These are phyloP conservation scores for Ceratoteleas bidentatus DNA, from an alignment of 1,140 invertebrate species.

Conservation along the genomic window DNA sequence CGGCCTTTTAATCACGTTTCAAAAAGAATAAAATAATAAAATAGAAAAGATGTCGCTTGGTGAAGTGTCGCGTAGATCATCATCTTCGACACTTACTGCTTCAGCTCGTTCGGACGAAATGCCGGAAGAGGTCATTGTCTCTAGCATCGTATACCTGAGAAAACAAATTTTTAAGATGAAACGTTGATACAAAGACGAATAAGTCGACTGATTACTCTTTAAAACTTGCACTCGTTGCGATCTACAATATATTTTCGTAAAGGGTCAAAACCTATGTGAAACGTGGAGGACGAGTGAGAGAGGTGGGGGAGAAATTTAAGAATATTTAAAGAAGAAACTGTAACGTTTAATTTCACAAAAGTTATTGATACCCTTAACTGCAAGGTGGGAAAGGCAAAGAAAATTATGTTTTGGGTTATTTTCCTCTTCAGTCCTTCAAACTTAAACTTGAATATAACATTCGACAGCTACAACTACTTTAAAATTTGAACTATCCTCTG, in stretches of 20 bases:
- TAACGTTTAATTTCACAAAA: too few relatives aligned
- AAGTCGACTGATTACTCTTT: constrained; percentile 46
- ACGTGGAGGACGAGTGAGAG: constrained; percentile 19
- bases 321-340: neutral
- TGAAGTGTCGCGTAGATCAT: neutral
- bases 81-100: too few relatives aligned
- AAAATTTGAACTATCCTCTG: too few relatives aligned
- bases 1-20: constrained; percentile 27
- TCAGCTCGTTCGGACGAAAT: too few relatives aligned
- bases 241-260: constrained; percentile 60
- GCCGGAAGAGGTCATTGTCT: neutral
- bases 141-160: neutral
- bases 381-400: too few relatives aligned
- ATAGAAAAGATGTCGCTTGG: constrained; percentile 21
- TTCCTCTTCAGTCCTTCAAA: too few relatives aligned
- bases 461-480: too few relatives aligned
- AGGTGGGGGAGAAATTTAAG: constrained; percentile 11
- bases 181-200: constrained; percentile 11
- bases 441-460: too few relatives aligned
- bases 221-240: constrained; percentile 45
- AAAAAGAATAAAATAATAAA: constrained; percentile 26
- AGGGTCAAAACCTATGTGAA: constrained; percentile 33
- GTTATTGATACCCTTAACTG: too few relatives aligned
- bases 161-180: constrained; percentile 8
- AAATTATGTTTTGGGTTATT: too few relatives aligned